These are phyloP conservation scores for Leptinotarsa juncta DNA, from an alignment of 2,888 invertebrate genomes.

Conservation along the genomic window DNA sequence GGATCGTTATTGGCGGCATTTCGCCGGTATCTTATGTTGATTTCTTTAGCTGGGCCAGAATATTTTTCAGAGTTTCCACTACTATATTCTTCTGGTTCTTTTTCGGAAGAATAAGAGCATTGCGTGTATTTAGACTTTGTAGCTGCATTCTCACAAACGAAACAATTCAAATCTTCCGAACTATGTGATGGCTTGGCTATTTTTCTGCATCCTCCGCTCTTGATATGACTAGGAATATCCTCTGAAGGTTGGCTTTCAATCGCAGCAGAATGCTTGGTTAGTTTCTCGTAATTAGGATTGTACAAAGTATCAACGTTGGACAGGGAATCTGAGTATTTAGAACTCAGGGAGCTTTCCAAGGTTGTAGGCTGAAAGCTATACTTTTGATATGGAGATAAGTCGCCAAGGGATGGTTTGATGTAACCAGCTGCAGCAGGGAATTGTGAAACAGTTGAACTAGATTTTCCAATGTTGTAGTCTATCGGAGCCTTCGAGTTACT, in stretches of 20 bases:
- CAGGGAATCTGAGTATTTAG: slow-evolving; percentile 52
- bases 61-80: slow-evolving; percentile 60
- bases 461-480: slow-evolving; percentile 55
- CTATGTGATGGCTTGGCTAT: slow-evolving; percentile 68
- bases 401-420: slow-evolving; percentile 25
- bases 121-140: slow-evolving; percentile 70
- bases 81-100: slow-evolving; percentile 63
- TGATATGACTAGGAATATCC: slow-evolving; percentile 47
- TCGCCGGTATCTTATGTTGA: slow-evolving; percentile 65
- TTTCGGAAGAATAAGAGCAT: slow-evolving; percentile 70
- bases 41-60: slow-evolving; percentile 52
- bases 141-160: slow-evolving; percentile 69
- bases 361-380: slow-evolving; percentile 52
- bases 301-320: slow-evolving; percentile 50
- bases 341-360: slow-evolving; percentile 44
- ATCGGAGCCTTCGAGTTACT: slow-evolving; percentile 44
- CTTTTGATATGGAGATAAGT: slow-evolving; percentile 60
- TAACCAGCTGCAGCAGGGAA: slow-evolving; percentile 50
- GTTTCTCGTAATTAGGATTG: slow-evolving; percentile 63
- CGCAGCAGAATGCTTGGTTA: slow-evolving; percentile 9
- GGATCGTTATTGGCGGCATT: slow-evolving; percentile 64
- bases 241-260: slow-evolving; percentile 52
- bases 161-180: slow-evolving; percentile 66
- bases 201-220: slow-evolving; percentile 71
- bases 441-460: slow-evolving; percentile 55